These are phyloP conservation scores for Nomada ferruginata DNA, from an alignment of 2,888 invertebrate species.

Conservation along the genomic window DNA sequence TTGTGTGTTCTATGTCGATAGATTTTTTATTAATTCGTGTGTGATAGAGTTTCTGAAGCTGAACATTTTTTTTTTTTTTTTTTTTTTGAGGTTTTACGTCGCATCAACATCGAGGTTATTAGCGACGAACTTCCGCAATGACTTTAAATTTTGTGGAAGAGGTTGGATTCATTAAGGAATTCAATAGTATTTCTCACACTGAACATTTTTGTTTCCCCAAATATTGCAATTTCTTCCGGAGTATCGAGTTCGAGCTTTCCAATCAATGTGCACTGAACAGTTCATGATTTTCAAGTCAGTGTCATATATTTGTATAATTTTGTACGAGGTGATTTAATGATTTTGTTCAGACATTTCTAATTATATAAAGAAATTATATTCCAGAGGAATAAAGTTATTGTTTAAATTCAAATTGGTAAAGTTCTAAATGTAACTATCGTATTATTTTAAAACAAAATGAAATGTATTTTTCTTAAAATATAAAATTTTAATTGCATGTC, in stretches of 20 bases:
- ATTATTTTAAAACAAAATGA: neutral
- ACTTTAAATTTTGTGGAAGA: too few relatives aligned
- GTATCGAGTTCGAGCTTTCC: conserved; percentile 5
- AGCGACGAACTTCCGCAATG: too few relatives aligned
- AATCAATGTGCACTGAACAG: neutral
- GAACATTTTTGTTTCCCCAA: neutral
- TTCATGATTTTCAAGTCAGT: neutral
- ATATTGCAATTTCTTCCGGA: neutral
- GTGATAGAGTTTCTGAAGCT: neutral
- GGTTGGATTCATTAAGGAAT: too few relatives aligned
- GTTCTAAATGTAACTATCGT: neutral
- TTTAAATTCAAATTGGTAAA: neutral
- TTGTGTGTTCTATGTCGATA: neutral
- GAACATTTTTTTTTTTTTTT: neutral
- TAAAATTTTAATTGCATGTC: too few relatives aligned
- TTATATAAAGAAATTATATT: neutral
- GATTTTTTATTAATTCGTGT: neutral
- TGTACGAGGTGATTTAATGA: too few relatives aligned
- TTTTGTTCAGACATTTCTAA: neutral
- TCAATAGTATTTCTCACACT: too few relatives aligned
- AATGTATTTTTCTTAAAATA: neutral
- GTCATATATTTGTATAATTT: too few relatives aligned
- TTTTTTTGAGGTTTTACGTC: too few relatives aligned
- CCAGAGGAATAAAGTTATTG: neutral
- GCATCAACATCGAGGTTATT: too few relatives aligned